Percentiles rank a stretch among this genome's conserved stretches.
phyloP scores from a whole-genome alignment of 2,113 vertebrate genomes.

The Xenus cinereus region DNA sequence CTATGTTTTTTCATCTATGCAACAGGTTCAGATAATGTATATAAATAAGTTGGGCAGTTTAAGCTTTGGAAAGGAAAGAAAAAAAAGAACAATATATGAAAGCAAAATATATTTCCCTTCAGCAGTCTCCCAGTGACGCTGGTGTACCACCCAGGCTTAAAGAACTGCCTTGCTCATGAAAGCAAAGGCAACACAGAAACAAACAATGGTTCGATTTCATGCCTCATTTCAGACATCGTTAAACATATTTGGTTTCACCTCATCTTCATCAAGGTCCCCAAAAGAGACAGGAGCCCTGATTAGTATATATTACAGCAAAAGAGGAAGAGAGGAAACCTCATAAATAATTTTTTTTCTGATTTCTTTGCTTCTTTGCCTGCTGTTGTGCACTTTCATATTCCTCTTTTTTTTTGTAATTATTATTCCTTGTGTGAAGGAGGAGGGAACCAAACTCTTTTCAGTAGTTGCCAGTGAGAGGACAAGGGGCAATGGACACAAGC shows the following conservation, averaged over 20 bases:
- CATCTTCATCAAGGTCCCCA: slow-evolving; percentile 11
- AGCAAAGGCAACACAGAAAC: slow-evolving; percentile 11
- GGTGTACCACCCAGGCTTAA: slow-evolving; percentile 26
- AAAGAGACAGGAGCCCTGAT: background rate
- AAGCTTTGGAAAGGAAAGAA: background rate
- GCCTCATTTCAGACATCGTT: slow-evolving; percentile 48
- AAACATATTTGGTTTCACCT: slow-evolving; percentile 36
- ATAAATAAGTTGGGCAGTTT: background rate
- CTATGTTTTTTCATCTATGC: background rate
- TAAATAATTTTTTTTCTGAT: background rate
- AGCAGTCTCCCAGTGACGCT: background rate
- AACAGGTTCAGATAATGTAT: background rate
- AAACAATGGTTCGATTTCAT: slow-evolving; percentile 53
- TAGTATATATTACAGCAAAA: background rate
- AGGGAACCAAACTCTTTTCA: no score
- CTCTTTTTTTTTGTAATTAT: background rate
- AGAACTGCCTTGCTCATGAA: background rate
- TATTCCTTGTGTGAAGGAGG: background rate
- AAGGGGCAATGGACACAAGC: no score
- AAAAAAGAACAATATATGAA: background rate
- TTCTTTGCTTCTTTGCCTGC: background rate
- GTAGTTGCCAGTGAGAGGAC: no score
- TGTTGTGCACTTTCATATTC: background rate
- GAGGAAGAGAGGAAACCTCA: background rate
- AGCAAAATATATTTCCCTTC: background rate